Evolutionary conservation across 2,888 invertebrate species (phyloP), one percentile per base, ranked within the genome.

Genomic region (Meganola albula): DNA sequence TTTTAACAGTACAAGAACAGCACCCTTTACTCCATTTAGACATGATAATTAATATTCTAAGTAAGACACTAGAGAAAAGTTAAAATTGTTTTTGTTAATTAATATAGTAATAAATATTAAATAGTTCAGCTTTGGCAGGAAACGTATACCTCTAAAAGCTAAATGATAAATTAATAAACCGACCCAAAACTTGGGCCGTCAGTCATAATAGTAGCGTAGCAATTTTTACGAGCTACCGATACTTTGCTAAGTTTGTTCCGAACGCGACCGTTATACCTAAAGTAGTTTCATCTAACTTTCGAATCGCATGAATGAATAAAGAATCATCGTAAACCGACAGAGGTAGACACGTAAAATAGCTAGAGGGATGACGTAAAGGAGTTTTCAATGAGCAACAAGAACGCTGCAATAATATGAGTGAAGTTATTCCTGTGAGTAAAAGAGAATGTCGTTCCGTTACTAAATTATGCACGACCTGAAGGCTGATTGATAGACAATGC

Each of bases 401-500:
- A 48, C 29, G 44, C 36, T 40, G 40, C 39, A 52, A 54, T 51
- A 54, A 52, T 48, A 48, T 44, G 43, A 41, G 27, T 22, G 12
- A 35, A 36, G 25, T 37, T 38, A 10, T 27, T 20, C 24, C 36
- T 36, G 23, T 32, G 27, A 18, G 27, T 16, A 16, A 10, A 11
- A 16, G 33, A 38, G 31, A 25, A 23, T 21, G 37, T 40, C 37
- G 31, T 31, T 35, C 40, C 48, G 35, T 32, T 28, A 24, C 42
- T 52, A 46, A 54, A 54, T 53, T 52, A 53, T 53, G 39, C 35
- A 53, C 32, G 25, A 39, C 24, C 34, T 34, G 22, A 27, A 42
- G 53, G 34, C 38, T 54, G 46, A 55, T 47, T 52, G 51, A 52
- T 52, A 46, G 43, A 41, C 48, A 54, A 48, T 37, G 31, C 48